Percentiles rank a stretch among this genome's conserved stretches.
phyloP scores from a whole-genome alignment of 1,140 invertebrate species.

The Drosophila baimaii region DNA sequence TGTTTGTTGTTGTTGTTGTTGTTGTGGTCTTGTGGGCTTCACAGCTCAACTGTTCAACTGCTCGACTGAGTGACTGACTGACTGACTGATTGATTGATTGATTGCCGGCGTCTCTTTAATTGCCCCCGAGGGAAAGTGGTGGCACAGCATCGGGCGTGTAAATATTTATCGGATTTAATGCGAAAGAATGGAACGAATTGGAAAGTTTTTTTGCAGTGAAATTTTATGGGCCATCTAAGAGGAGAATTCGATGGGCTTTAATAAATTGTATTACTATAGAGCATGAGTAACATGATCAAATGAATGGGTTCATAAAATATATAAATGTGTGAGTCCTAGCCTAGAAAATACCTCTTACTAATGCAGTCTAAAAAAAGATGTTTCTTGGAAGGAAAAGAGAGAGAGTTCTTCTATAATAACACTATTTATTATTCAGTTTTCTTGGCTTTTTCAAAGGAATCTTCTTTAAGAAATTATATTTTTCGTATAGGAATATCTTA shows the following conservation, averaged over 20 bases:
- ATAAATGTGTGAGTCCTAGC: too few relatives aligned
- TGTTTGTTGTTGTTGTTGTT: constrained; percentile 29
- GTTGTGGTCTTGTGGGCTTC: constrained; percentile 39
- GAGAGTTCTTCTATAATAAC: background rate
- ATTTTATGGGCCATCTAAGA: background rate
- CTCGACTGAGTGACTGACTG: constrained; percentile 5
- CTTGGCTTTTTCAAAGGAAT: background rate
- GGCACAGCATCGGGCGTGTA: constrained; percentile 28
- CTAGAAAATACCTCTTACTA: too few relatives aligned
- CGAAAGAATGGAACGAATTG: constrained; percentile 35
- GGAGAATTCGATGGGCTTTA: constrained; percentile 1
- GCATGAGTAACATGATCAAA: background rate
- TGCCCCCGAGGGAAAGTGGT: constrained; percentile 42
- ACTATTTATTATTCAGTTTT: too few relatives aligned
- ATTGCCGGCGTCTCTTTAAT: constrained; percentile 54
- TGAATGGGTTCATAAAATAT: background rate
- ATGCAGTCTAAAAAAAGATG: background rate
- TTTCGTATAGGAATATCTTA: too few relatives aligned
- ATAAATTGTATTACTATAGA: background rate
- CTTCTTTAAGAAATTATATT: background rate
- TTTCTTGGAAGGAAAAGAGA: too few relatives aligned
- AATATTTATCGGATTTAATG: constrained; percentile 40
- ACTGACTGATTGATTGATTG: constrained; percentile 46
- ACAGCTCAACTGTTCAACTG: background rate
- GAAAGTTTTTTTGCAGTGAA: constrained; percentile 38